Conservation (phyloP, 2,797 vertebrate species). For the Girardinus metallicus region DNA sequence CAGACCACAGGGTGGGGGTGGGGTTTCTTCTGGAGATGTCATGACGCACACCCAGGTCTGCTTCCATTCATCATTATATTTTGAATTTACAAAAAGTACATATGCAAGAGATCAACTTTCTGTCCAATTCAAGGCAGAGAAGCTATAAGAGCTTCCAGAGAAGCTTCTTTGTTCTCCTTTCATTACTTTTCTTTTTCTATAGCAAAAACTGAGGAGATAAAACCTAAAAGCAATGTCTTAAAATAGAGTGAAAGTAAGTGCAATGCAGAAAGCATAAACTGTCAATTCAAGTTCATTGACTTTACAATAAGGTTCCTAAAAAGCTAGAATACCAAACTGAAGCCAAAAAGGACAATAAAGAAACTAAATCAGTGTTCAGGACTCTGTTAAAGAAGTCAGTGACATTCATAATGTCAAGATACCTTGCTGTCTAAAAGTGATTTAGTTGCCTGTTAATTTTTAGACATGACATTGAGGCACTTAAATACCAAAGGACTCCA, state of each 20-base stretch:
- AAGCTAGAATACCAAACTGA: neutral
- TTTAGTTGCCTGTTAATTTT: neutral
- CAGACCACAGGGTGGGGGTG: conserved; percentile 13
- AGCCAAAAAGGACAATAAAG: neutral
- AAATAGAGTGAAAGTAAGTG: neutral
- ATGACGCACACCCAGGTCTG: conserved; percentile 30
- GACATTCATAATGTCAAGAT: neutral
- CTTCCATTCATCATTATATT: conserved; percentile 57
- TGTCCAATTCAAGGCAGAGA: conserved; percentile 43
- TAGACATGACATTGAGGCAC: neutral
- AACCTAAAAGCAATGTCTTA: neutral
- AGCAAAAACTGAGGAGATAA: neutral
- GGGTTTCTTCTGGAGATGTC: conserved; percentile 43
- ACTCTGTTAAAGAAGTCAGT: neutral
- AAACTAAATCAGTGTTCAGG: neutral
- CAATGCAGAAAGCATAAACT: neutral
- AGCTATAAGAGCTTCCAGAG: conserved; percentile 51
- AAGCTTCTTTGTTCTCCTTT: neutral
- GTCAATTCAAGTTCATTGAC: neutral
- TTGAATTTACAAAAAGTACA: conserved; percentile 57
- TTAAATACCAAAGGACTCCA: too few species aligned
- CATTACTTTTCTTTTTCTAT: neutral
- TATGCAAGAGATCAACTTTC: conserved; percentile 61
- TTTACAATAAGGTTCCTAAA: neutral
- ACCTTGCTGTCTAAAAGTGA: neutral